These are phyloP conservation scores for Pteropus alecto DNA, from an alignment of 2,113 vertebrate genomes.

Conservation along the genomic window DNA sequence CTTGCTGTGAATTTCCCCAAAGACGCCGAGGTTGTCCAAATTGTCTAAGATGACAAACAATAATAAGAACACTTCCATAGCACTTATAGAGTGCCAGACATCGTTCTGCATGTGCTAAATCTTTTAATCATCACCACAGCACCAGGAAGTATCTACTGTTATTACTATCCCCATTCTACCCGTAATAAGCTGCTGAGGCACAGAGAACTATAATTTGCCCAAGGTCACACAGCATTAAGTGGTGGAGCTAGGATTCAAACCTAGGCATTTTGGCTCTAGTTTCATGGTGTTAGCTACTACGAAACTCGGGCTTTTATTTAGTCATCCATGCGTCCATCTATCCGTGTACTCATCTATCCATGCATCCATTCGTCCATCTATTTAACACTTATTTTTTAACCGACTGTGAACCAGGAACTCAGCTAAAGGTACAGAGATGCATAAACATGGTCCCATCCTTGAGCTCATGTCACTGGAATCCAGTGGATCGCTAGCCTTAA, in stretches of 20 bases:
- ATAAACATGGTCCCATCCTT: neutral
- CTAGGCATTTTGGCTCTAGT: neutral
- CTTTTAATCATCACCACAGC: neutral
- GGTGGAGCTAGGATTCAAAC: conserved; percentile 50
- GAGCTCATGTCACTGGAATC: neutral
- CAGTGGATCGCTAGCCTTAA: neutral
- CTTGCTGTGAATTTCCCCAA: neutral
- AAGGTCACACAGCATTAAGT: neutral
- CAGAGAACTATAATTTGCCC: neutral
- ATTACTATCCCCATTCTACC: neutral
- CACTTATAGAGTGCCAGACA: neutral
- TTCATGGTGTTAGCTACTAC: neutral
- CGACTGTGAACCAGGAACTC: neutral
- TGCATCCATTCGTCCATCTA: neutral
- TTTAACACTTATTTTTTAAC: neutral
- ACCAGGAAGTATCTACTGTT: neutral
- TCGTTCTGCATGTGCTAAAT: neutral
- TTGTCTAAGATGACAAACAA: neutral
- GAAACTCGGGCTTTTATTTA: neutral
- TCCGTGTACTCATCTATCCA: neutral
- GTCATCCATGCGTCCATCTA: neutral
- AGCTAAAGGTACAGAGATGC: neutral
- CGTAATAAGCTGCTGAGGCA: neutral
- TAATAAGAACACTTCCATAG: neutral
- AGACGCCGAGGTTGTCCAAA: neutral